These are phyloP conservation scores for Verasper variegatus DNA, from an alignment of 2,113 vertebrate species.

Conservation along the genomic window DNA sequence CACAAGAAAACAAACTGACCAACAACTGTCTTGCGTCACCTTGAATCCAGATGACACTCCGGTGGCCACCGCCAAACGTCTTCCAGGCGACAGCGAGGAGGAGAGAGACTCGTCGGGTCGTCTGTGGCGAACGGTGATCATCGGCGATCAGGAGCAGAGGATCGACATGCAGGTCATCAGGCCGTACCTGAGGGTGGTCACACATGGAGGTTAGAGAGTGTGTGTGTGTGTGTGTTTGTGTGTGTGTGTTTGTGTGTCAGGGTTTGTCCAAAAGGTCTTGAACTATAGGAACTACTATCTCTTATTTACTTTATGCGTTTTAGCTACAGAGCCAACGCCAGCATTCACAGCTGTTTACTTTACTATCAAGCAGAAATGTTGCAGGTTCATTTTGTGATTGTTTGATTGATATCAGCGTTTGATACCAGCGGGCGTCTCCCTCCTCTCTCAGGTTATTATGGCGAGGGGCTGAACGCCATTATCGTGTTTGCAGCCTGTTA, in stretches of 20 bases:
- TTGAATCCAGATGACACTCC: constrained; percentile 90
- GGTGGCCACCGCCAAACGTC: constrained; percentile 91
- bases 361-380: no score
- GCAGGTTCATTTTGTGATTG: not conserved
- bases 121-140: constrained; percentile 95
- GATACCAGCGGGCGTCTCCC: not conserved
- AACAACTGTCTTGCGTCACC: not conserved
- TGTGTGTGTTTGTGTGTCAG: no score
- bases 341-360: no score
- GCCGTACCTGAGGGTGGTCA: constrained; percentile 95
- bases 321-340: no score
- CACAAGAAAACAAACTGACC: not conserved
- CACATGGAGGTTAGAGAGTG: constrained; percentile 88
- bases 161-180: constrained; percentile 98
- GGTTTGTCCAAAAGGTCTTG: no score
- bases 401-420: not conserved
- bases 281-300: no score
- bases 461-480: constrained; percentile 96
- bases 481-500: constrained; percentile 96
- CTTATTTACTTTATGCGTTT: no score
- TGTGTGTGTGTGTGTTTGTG: not conserved
- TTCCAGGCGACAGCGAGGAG: constrained; percentile 89
- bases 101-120: constrained; percentile 87
- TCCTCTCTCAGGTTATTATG: constrained; percentile 89
- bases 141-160: constrained; percentile 95